These are phyloP conservation scores for Microchirus variegatus DNA, from an alignment of 2,797 vertebrate genomes.

Conservation along the genomic window DNA sequence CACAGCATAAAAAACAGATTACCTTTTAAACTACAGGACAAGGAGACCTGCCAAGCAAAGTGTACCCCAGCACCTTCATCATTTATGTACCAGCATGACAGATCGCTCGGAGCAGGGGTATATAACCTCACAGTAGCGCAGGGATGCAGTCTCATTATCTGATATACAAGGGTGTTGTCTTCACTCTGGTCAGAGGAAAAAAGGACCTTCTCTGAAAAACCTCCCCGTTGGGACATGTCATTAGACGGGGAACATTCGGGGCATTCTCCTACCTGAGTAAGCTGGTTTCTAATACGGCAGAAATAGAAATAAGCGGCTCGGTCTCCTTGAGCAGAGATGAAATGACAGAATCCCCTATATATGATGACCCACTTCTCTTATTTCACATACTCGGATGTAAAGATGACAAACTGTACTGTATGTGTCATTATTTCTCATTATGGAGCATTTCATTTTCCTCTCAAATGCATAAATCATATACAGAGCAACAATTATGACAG, in stretches of 20 bases:
- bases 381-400: neutral
- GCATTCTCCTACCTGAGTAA: neutral
- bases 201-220: conserved; percentile 41
- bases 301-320: conserved; percentile 3
- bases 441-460: neutral
- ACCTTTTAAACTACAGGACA: conserved; percentile 25
- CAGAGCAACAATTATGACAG: neutral
- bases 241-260: conserved; percentile 28
- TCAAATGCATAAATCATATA: neutral
- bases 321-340: conserved; percentile 26
- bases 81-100: conserved; percentile 29
- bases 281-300: conserved; percentile 22
- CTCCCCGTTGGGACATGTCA: conserved; percentile 59
- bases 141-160: conserved; percentile 16
- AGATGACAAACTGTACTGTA: neutral
- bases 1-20: conserved; percentile 13
- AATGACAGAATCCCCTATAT: neutral
- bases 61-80: conserved; percentile 25
- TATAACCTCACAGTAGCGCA: conserved; percentile 18
- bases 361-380: neutral
- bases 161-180: conserved; percentile 11
- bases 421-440: neutral
- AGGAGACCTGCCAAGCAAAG: conserved; percentile 18
- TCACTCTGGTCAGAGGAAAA: conserved; percentile 34
- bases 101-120: conserved; percentile 15